Evolutionary conservation across 2,888 invertebrate genomes (phyloP).

Genomic region (Phaonia tiefii): DNA sequence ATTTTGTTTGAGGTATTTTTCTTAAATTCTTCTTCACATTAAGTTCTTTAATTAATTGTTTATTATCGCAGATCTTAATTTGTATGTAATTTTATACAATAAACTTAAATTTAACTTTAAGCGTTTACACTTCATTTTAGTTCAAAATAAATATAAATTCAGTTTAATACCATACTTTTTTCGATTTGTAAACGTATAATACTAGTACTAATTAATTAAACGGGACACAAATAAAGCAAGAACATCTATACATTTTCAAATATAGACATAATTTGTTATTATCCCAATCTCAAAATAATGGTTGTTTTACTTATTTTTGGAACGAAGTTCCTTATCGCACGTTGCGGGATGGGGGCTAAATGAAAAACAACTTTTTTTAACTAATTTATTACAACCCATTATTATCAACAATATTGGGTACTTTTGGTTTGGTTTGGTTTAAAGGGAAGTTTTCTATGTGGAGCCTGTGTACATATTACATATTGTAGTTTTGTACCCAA

Average conservation of each 20-base stretch:
- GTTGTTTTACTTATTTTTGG: conserved; percentile 46
- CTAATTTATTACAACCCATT: too few species aligned
- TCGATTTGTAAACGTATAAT: conserved; percentile 19
- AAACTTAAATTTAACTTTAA: conserved; percentile 12
- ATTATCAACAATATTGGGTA: too few species aligned
- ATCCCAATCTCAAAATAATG: conserved; percentile 7
- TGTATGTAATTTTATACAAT: conserved; percentile 18
- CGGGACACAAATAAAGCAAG: conserved; percentile 3
- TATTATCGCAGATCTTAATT: not conserved
- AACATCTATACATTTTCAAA: conserved; percentile 31
- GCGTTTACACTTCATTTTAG: conserved; percentile 24
- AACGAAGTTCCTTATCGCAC: too few species aligned
- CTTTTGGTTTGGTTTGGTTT: too few species aligned
- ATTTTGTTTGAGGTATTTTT: conserved; percentile 26
- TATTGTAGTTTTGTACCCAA: too few species aligned
- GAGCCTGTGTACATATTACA: too few species aligned
- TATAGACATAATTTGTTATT: conserved; percentile 46
- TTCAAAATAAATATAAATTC: too few species aligned
- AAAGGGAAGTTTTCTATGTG: too few species aligned
- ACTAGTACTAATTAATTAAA: not conserved
- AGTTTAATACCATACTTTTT: conserved; percentile 10
- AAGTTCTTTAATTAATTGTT: conserved; percentile 26
- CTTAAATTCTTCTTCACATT: conserved; percentile 20
- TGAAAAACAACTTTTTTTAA: too few species aligned
- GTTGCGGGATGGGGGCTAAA: too few species aligned